A percentile compares a stretch with the other conserved stretches of the same genome.
Conservation (phyloP, 30 jellyfish, hydroid and myxozoan genomes). For the Hydractinia symbiolongicarpus region DNA sequence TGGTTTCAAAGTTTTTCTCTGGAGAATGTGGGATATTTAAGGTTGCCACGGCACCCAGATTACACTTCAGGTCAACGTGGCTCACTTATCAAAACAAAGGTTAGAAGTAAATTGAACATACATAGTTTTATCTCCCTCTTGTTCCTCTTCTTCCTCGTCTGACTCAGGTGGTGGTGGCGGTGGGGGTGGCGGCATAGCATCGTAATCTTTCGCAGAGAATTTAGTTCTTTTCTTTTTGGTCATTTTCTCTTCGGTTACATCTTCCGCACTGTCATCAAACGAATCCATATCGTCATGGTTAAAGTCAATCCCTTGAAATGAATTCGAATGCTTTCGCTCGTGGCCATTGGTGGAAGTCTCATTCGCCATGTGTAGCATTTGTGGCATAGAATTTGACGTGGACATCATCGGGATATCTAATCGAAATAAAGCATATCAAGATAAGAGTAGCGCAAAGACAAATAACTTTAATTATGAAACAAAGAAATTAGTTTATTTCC, state of each 20-base stretch:
- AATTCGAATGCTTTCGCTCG: slow-evolving; percentile 12
- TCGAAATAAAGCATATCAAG: background rate
- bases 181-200: slow-evolving; percentile 50
- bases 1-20: too few species aligned
- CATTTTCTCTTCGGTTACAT: background rate
- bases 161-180: slow-evolving; percentile 32
- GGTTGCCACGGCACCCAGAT: too few species aligned
- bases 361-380: slow-evolving; percentile 23
- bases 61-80: too few species aligned
- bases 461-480: too few species aligned
- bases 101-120: too few species aligned
- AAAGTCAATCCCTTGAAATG: slow-evolving; percentile 5
- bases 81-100: too few species aligned
- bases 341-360: background rate
- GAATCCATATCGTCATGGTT: slow-evolving; percentile 20
- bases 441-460: background rate
- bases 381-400: slow-evolving; percentile 30
- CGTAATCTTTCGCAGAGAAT: background rate
- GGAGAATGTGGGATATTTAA: too few species aligned
- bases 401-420: slow-evolving; percentile 25
- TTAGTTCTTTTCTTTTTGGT: background rate
- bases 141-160: too few species aligned
- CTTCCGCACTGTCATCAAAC: slow-evolving; percentile 25
- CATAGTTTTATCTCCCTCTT: too few species aligned
- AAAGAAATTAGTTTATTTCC: too few species aligned